Base-by-base conservation (phyloP, 2,113 vertebrate species). In the Corythoichthys haematopterus region DNA sequence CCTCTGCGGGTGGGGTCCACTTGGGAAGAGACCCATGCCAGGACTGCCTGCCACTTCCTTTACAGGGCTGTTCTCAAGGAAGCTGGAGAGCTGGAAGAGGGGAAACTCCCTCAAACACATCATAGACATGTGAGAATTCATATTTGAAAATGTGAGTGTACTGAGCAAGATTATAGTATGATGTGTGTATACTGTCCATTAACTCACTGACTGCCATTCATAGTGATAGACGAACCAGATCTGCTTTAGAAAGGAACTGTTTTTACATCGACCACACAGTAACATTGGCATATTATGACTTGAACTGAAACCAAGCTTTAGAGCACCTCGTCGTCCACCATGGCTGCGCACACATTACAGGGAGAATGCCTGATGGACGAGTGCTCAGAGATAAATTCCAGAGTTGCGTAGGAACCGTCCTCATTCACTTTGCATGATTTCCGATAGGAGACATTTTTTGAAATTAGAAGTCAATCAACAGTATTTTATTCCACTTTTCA, bases 11-110 rank as follows among this genome's bases (percentile, higher is more conserved):
- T 38, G 67, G 55, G 53, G 11, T 70, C 69, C 65, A 71, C 65
- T 68, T 37, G 3, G 75, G 64, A 72, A 72, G 76, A 70, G 82
- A 74, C 61, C 57, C 69, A 64, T 79, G 79, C 80, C 82, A 84
- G 75, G 74, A 69, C 72, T 76, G 79, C 71, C 69, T 74, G 78
- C 72, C 72, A 83, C 87, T 89, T 91, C 89, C 84, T 57, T 33
- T 87, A 84, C 78, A 82, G 79, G 71, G 71, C 15, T 65, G 84
- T 89, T 91, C 89, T 86, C 88, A 90, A 74, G 84, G 81, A 91
- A 90, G 80, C 50, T 8, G 79, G 76, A 77, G 76, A 64, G 81
- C 76, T 85, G 82, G 84, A 80, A 85, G 40, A 89, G 85, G 86
- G 88, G 88, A 90, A 91, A 76, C 77, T 69, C 80, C 83, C 77